Conservation (phyloP, 2,113 vertebrate species). For the Pluvialis apricaria region DNA sequence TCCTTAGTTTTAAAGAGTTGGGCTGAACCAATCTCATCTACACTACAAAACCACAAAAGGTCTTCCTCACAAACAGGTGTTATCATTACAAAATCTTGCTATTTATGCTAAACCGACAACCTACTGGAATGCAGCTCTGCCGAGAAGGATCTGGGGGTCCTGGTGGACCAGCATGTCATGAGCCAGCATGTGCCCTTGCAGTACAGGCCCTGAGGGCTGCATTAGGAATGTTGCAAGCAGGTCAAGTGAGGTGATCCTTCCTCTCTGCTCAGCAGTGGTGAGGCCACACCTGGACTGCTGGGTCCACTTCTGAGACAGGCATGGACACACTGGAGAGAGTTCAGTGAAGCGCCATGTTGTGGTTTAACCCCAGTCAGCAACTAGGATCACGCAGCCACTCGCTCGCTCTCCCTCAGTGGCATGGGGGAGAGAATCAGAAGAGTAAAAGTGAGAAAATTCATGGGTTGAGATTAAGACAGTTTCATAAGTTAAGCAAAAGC, state of each 20-base stretch:
- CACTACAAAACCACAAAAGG: not conserved
- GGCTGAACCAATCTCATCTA: not conserved
- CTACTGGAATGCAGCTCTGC: not conserved
- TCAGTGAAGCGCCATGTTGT: too few relatives aligned
- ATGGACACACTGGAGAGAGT: too few relatives aligned
- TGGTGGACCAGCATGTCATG: too few relatives aligned
- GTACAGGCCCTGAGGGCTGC: not conserved
- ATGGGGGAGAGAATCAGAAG: too few relatives aligned
- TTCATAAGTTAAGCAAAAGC: too few relatives aligned
- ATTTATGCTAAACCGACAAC: not conserved
- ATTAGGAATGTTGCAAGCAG: not conserved
- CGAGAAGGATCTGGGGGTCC: not conserved
- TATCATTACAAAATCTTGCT: not conserved
- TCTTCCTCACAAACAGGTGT: not conserved
- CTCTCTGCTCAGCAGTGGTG: not conserved
- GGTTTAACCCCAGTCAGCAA: too few relatives aligned
- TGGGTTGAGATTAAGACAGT: too few relatives aligned
- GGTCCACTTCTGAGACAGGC: too few relatives aligned
- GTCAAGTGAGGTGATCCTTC: not conserved
- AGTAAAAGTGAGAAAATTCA: too few relatives aligned
- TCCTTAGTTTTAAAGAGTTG: not conserved
- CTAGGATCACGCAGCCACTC: too few relatives aligned
- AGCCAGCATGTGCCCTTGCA: not conserved
- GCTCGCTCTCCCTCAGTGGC: too few relatives aligned
- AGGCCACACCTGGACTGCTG: not conserved